Percentiles rank a stretch among this genome's conserved stretches.
phyloP scores from a whole-genome alignment of 2,888 invertebrate species.

The Timandra comae region DNA sequence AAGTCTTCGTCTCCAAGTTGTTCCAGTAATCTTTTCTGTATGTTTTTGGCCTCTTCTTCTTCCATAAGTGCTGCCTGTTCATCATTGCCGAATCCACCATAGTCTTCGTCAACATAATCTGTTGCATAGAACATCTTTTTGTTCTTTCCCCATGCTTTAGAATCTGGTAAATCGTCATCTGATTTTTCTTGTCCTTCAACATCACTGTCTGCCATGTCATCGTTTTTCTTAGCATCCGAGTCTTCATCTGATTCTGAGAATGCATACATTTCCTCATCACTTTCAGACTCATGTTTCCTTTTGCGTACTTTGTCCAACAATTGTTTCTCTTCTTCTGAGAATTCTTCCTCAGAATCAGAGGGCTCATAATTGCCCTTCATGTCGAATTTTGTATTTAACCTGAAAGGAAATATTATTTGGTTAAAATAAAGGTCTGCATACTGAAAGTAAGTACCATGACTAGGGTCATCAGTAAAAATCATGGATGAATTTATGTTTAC shows the following conservation, averaged over 20 bases:
- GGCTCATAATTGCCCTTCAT: constrained; percentile 77
- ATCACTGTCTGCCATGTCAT: constrained; percentile 81
- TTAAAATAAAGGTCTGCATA: no score
- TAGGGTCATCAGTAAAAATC: no score
- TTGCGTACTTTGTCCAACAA: constrained; percentile 78
- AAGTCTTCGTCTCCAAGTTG: constrained; percentile 89
- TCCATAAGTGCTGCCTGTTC: constrained; percentile 85
- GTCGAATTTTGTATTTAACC: constrained; percentile 57
- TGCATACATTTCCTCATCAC: constrained; percentile 80
- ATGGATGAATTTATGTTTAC: no score
- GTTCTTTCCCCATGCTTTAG: constrained; percentile 92
- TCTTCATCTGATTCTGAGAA: constrained; percentile 72
- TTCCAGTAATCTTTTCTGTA: constrained; percentile 85
- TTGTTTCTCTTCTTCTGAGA: constrained; percentile 79
- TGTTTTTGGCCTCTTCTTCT: constrained; percentile 88
- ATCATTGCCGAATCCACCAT: constrained; percentile 81
- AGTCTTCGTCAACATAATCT: constrained; percentile 93
- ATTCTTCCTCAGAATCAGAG: constrained; percentile 85
- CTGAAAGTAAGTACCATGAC: no score
- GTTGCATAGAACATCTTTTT: constrained; percentile 88
- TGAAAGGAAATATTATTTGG: no score
- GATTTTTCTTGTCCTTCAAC: constrained; percentile 84
- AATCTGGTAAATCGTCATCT: constrained; percentile 84
- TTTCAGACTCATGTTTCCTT: constrained; percentile 69
- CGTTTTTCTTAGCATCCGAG: constrained; percentile 63